phyloP scores from a whole-genome alignment of 2,888 invertebrate species.

The Junonia oenone region DNA sequence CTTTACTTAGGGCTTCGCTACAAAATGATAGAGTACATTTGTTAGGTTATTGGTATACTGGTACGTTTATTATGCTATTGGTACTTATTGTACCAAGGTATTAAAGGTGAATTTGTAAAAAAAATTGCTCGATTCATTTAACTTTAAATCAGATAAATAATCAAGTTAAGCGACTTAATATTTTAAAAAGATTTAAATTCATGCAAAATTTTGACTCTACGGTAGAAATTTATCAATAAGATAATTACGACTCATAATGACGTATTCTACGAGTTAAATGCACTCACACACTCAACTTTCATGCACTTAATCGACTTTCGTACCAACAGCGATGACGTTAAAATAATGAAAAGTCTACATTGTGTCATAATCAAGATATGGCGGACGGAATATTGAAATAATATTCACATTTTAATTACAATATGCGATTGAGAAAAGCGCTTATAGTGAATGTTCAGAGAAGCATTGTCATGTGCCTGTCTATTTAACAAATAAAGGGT shows the following conservation, averaged over 20 bases:
- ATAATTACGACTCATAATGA: no score
- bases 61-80: no score
- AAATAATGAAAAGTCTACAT: constrained; percentile 12
- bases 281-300: background rate
- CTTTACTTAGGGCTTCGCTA: constrained; percentile 85
- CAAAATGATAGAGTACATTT: constrained; percentile 32
- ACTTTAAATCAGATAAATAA: background rate
- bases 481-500: constrained; percentile 57
- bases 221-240: no score
- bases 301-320: background rate
- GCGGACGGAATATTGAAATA: constrained; percentile 26
- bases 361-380: constrained; percentile 13
- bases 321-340: background rate
- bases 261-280: background rate
- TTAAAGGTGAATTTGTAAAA: no score
- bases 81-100: no score
- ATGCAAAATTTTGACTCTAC: background rate
- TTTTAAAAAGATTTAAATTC: background rate
- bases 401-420: constrained; percentile 44
- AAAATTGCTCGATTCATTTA: no score
- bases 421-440: constrained; percentile 32
- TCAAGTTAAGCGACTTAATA: background rate
- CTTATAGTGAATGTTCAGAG: constrained; percentile 41
- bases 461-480: constrained; percentile 47
- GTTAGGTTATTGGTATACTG: no score